Evolutionary conservation across 2,888 invertebrate genomes (phyloP).

Genomic region (Tiliacea citrago): DNA sequence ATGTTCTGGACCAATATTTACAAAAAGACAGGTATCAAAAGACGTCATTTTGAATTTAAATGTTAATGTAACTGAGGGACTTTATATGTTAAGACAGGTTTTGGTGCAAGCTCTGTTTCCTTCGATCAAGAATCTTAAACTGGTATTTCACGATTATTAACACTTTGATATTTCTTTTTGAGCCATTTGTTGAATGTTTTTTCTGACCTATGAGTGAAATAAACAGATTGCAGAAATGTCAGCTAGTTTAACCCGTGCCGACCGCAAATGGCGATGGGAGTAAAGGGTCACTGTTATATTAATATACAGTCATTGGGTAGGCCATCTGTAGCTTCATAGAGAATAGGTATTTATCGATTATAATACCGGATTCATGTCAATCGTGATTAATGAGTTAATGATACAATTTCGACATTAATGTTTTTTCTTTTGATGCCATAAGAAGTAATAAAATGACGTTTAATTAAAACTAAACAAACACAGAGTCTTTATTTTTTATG

Average conservation of each 20-base stretch:
- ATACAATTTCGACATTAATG: background rate
- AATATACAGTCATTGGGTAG: conserved; percentile 9
- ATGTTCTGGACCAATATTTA: conserved; percentile 31
- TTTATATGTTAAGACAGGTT: conserved; percentile 39
- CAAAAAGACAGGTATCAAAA: too few relatives aligned
- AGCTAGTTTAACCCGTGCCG: conserved; percentile 8
- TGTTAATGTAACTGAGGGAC: conserved; percentile 13
- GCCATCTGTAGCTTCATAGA: conserved; percentile 13
- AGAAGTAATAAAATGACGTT: background rate
- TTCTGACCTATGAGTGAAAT: conserved; percentile 6
- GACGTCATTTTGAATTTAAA: conserved; percentile 23
- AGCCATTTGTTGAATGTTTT: background rate
- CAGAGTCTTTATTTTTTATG: conserved; percentile 7
- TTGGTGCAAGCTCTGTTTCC: conserved; percentile 16
- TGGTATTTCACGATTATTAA: conserved; percentile 1
- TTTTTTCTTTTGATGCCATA: background rate
- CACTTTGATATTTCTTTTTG: background rate
- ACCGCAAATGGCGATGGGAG: conserved; percentile 8
- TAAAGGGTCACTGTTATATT: conserved; percentile 14
- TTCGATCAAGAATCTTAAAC: conserved; percentile 24
- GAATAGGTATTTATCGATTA: conserved; percentile 1
- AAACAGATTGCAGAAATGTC: conserved; percentile 4
- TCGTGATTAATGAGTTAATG: background rate
- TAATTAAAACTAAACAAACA: background rate
- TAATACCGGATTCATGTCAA: background rate